Base-by-base conservation (phyloP, 2,113 vertebrate species). In the Amia ocellicauda region DNA sequence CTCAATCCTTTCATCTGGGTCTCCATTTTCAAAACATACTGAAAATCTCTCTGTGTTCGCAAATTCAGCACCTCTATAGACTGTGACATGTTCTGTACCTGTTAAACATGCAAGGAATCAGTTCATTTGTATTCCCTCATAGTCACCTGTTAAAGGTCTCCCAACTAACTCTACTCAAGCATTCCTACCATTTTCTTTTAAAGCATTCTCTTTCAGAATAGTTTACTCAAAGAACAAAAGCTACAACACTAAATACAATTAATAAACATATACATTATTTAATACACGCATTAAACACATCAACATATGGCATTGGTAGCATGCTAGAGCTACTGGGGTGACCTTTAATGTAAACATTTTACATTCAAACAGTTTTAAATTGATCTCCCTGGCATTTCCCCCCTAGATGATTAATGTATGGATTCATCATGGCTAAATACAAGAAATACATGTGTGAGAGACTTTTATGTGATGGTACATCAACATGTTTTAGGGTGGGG, bases 81-180 rank as follows among this genome's bases (percentile, higher is more conserved):
- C 22, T 99, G 97, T 52, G 97, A 98, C 97, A 98, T 98, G 72
- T 99, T 99, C 84, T 98, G 97, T 66, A 99, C 97, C 97, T 98
- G 73, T 74, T 65, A 52, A 74, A 69, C 5, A 20, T 59, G 51
- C 69, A 71, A 74, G 54, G 45, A 65, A 28, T 29, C 16, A 23
- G 13, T 41, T 42, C 20, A 66, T 20, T 23, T 41, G 16, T 4
- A n/a, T 23, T 4, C 20, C 26, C 27, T 7, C n/a, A 17, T 19
- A 31, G 14, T 8, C 17, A 56, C 28, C n/a, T n/a, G 24, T 19
- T 16, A 9, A 49, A 4, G 8, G 16, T 49, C 45, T 7, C 23
- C 20, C 10, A 22, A 10, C 23, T 20, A 22, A 26, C 16, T 23
- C 51, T 16, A 53, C 22, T 9, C 9, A 53, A 13, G 51, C 22